Conservation (phyloP, 2,797 vertebrate species). For the Columba guinea region DNA sequence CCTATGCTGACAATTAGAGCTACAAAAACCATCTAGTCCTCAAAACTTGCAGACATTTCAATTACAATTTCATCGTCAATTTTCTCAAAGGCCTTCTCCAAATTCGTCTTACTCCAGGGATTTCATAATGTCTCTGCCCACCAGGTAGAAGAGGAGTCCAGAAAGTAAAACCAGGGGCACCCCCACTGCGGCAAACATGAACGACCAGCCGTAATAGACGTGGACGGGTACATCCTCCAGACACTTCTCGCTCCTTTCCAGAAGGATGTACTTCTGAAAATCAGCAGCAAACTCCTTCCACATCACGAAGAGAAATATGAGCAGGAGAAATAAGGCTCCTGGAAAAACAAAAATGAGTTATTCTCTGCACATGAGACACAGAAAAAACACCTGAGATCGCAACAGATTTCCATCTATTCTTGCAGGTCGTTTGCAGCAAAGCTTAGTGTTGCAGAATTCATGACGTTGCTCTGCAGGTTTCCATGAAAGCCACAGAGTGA, state of each 20-base stretch:
- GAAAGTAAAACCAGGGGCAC: conserved; percentile 83
- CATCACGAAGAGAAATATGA: conserved; percentile 84
- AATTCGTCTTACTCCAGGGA: conserved; percentile 41
- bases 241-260: conserved; percentile 81
- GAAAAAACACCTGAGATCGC: fast-evolving
- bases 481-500: background rate
- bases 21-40: background rate
- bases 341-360: background rate
- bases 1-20: background rate
- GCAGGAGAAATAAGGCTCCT: conserved; percentile 82
- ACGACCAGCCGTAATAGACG: conserved; percentile 85
- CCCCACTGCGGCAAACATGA: conserved; percentile 83
- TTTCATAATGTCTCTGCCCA: conserved; percentile 73
- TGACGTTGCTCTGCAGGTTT: background rate
- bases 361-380: background rate
- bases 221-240: conserved; percentile 44
- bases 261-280: conserved; percentile 83
- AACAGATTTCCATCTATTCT: fast-evolving
- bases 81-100: background rate
- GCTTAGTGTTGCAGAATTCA: background rate
- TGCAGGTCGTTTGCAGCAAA: background rate
- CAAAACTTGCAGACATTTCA: background rate
- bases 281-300: conserved; percentile 88
- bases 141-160: conserved; percentile 84
- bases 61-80: background rate